These are phyloP conservation scores for Tiphia femorata DNA, from an alignment of 2,888 invertebrate species.

Conservation along the genomic window DNA sequence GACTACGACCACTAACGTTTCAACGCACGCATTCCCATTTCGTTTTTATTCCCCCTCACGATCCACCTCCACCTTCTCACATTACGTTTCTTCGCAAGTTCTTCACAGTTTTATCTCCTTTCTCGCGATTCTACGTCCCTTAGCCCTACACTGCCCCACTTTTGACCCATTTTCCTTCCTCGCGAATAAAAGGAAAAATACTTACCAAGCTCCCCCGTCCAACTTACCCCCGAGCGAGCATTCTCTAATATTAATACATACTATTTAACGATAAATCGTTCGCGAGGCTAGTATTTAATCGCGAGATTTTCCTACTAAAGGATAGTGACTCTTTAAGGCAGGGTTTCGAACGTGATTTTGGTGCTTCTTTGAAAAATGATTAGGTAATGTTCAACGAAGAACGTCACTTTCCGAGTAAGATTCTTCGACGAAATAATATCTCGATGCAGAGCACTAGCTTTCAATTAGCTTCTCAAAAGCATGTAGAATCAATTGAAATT, in stretches of 20 bases:
- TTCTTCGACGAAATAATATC: too few species aligned
- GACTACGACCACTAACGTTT: conserved; percentile 51
- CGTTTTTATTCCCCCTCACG: conserved; percentile 23
- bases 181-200: not conserved
- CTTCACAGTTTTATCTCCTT: not conserved
- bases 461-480: too few species aligned
- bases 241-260: not conserved
- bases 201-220: not conserved
- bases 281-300: conserved; percentile 1
- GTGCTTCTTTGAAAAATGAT: too few species aligned
- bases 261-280: conserved; percentile 4
- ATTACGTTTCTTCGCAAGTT: not conserved
- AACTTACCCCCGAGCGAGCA: not conserved
- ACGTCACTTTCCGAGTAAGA: too few species aligned
- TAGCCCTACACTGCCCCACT: not conserved
- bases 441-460: too few species aligned
- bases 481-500: too few species aligned
- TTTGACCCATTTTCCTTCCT: not conserved
- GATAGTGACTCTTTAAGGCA: too few species aligned
- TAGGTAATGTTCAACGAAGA: too few species aligned
- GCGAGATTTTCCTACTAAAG: too few species aligned
- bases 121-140: not conserved
- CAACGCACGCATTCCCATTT: conserved; percentile 48
- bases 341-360: too few species aligned
- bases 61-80: conserved; percentile 13